Percentiles rank a stretch among this genome's conserved stretches.
phyloP scores from a whole-genome alignment of 1,140 invertebrate species.

The Ceratosolen solmsi region DNA sequence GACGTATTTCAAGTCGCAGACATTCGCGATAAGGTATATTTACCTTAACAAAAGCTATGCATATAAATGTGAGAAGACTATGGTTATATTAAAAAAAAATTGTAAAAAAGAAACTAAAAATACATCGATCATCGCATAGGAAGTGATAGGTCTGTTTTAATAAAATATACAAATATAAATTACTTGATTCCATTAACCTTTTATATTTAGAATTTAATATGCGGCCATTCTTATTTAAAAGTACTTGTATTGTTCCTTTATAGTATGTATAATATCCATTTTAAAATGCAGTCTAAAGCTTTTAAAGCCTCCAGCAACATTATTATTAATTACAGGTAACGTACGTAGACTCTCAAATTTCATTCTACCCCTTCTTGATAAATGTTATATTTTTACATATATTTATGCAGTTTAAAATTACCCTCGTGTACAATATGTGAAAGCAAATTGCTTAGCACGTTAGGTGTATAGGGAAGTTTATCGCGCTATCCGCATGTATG shows the following conservation, averaged over 20 bases:
- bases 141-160: no score
- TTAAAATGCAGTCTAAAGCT: constrained; percentile 7
- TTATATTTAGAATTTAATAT: constrained; percentile 1
- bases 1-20: no score
- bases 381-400: constrained; percentile 31
- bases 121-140: no score
- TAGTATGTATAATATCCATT: not conserved
- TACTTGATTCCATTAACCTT: no score
- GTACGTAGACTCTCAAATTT: not conserved
- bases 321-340: constrained; percentile 9
- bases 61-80: no score
- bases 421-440: not conserved
- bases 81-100: no score
- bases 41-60: no score
- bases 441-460: constrained; percentile 33
- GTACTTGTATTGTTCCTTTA: not conserved
- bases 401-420: constrained; percentile 18
- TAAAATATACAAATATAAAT: no score
- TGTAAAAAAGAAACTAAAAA: no score
- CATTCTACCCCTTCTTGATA: constrained; percentile 11
- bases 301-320: not conserved
- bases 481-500: not conserved
- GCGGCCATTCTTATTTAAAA: not conserved
- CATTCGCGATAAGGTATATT: no score
- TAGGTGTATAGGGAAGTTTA: constrained; percentile 26